Base-by-base conservation (phyloP, 2,113 vertebrate species). In the Notothenia coriiceps region DNA sequence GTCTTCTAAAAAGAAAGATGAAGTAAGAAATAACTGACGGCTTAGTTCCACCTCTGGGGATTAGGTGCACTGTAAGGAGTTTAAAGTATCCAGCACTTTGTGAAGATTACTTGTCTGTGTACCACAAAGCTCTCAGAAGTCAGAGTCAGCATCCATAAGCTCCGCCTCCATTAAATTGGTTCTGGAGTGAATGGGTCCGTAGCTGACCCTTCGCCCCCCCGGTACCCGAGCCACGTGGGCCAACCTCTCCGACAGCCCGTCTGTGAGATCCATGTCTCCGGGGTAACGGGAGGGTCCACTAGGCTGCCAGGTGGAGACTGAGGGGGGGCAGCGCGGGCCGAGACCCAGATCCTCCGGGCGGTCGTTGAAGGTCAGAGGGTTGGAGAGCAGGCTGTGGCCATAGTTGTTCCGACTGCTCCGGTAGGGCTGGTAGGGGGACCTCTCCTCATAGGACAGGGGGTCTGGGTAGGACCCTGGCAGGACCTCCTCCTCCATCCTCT, bases 81-180 rank as follows among this genome's bases (percentile, higher is more conserved):
- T 73, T 72, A 92, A 94, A 94, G 94, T 92, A 91, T 93, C 94
- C 94, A 93, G 93, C 92, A 94, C 93, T 94, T 95, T 70, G 75
- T 78, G 46, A 68, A 71, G 67, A 70, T 89, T 79, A 74, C 81
- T 40, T 61, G 52, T 76, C 71, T 71, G 80, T 85, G 77, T 73
- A 61, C 59, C 70, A 47, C 55, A 61, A 79, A 82, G 62, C 14
- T 73, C 64, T 93, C 82, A 99, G 76, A 99, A 99, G 89, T 99
- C 98, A 0, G 96, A 99, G 57, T 98, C 96, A 0, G 96, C 94
- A 0, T 98, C 97, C 95, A 99, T 94, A 60, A 99, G 95, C 91
- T 98, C 97, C 0, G 96, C 95, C 4, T 98, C 97, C 95, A 98
- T 96, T 67, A 99, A 94, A 90, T 97, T 98, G 89, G 97, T 98